These are phyloP conservation scores for Diarsia brunnea DNA, from an alignment of 2,888 invertebrate species.

Conservation along the genomic window DNA sequence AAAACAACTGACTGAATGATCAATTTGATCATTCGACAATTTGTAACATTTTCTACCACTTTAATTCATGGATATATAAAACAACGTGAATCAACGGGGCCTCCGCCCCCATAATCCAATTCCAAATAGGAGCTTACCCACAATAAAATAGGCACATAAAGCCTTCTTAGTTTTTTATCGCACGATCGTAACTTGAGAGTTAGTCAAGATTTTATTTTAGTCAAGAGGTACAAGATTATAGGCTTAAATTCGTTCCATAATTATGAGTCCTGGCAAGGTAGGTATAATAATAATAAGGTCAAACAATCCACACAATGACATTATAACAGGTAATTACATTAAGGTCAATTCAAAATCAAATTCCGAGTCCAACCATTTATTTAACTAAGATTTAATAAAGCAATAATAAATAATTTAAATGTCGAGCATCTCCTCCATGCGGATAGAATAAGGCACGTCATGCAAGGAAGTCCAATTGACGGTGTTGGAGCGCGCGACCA, in stretches of 20 bases:
- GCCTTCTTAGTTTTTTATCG: constrained; percentile 30
- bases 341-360: not conserved
- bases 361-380: constrained; percentile 8
- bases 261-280: not conserved
- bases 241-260: not conserved
- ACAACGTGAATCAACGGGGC: constrained; percentile 56
- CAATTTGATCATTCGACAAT: constrained; percentile 8
- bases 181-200: not conserved
- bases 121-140: constrained; percentile 36
- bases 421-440: constrained; percentile 90
- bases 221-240: not conserved
- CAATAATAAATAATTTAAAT: constrained; percentile 69
- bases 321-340: not conserved
- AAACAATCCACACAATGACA: not conserved
- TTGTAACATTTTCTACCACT: not conserved
- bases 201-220: not conserved
- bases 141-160: constrained; percentile 19
- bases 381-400: not conserved
- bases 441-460: constrained; percentile 92
- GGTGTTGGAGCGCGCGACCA: constrained; percentile 86
- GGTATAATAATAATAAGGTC: no score
- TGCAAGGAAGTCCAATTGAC: constrained; percentile 91
- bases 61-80: constrained; percentile 18
- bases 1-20: constrained; percentile 1
- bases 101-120: constrained; percentile 66